Percentiles rank a stretch among this genome's conserved stretches.
phyloP scores from a whole-genome alignment of 2,888 invertebrate genomes.

The Drosophila pseudotakahashii region DNA sequence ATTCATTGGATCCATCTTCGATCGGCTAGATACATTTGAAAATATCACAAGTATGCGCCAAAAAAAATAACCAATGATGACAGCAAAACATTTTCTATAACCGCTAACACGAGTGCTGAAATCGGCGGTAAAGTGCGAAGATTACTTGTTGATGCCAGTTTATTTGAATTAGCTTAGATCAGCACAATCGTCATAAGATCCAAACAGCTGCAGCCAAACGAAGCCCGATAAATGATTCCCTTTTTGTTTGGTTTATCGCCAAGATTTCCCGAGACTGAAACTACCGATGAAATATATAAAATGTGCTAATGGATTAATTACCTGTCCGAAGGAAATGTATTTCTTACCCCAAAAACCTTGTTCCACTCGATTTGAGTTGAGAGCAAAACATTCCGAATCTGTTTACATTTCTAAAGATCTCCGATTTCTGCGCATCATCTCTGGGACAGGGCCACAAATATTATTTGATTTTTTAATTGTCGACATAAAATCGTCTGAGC shows the following conservation, averaged over 20 bases:
- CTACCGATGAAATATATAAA: conserved; percentile 46
- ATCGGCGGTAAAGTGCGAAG: conserved; percentile 11
- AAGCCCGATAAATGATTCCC: conserved; percentile 8
- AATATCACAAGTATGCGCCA: conserved; percentile 31
- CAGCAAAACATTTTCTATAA: conserved; percentile 21
- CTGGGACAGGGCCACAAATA: conserved; percentile 28
- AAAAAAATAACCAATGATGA: conserved; percentile 33
- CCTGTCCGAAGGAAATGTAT: conserved; percentile 50
- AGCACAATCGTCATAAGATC: background rate
- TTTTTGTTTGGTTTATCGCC: conserved; percentile 18
- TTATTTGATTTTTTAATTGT: conserved; percentile 78
- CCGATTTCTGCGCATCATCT: conserved; percentile 35
- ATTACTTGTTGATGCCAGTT: conserved; percentile 13
- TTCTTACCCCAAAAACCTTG: conserved; percentile 17
- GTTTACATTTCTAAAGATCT: conserved; percentile 57
- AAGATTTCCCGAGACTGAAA: conserved; percentile 28
- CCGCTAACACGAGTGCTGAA: background rate
- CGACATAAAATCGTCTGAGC: conserved; percentile 41
- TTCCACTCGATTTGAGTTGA: conserved; percentile 39
- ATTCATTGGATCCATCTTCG: background rate
- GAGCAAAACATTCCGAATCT: conserved; percentile 25
- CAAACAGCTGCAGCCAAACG: conserved; percentile 31
- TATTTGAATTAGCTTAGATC: conserved; percentile 35
- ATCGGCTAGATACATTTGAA: conserved; percentile 12
- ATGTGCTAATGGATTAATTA: conserved; percentile 75